Base-by-base conservation (phyloP, 2,888 invertebrate genomes). In the Balanococcus diminutus region DNA sequence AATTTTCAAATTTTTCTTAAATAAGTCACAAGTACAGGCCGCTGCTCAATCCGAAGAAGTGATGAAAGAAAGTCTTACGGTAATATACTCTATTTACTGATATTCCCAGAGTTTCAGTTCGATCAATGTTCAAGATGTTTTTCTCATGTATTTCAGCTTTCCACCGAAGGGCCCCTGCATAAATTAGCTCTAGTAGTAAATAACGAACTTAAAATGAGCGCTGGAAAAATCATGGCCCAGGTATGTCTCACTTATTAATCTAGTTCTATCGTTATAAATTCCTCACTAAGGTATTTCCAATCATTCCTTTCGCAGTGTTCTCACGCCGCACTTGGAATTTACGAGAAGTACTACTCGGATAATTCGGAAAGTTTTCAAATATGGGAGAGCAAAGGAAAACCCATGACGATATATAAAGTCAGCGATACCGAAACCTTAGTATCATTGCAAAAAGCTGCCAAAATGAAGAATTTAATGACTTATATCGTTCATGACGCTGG, bases 171-270 rank as follows among this genome's bases (percentile, higher is more conserved):
- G 2, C 67, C 67, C 0, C 31, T 83, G 25, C 87, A 84, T 31
- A 96, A 98, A 90, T 91, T 98, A 91, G 94, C 97, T 6, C 90
- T 98, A 88, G 95, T 96, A 2, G 95, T 98, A 5, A 91, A 98
- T 88, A 96, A 94, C 89, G 98, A 98, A 89, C 91, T 98, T 3
- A 96, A 96, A 90, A 98, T 98, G 98, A 95, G 96, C 16, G 97
- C 97, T 91, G 96, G 98, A 0, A 98, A 98, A 91, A 94, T 96
- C 61, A 98, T 96, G 3, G 96, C 98, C 0, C 98, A 98, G 36
- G 87, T 87, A 42, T 85, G 61, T 16, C 22, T 9, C 11, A 36
- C 39, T 2, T 75, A n/a, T n/a, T n/a, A n/a, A n/a, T n/a, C n/a
- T n/a, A n/a, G n/a, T 32, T 83, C 31, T 32, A 31, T 6, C 32